A percentile compares a stretch with the other conserved stretches of the same genome.
These are phyloP conservation scores for Noctua janthina DNA, from an alignment of 2,888 invertebrate species.

Conservation along the genomic window DNA sequence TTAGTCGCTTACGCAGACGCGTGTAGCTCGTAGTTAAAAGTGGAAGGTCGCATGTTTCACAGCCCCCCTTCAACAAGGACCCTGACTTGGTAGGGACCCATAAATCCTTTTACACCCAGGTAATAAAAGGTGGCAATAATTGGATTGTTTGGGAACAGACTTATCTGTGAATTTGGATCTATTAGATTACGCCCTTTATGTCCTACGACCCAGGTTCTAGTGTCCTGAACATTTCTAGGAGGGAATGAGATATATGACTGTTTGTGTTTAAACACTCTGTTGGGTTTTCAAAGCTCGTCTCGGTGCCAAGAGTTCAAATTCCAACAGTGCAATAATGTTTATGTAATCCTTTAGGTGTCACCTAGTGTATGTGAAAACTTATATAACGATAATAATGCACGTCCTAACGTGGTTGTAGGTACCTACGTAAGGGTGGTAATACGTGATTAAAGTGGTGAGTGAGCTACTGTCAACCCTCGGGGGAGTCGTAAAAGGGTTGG, in stretches of 20 bases:
- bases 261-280: neutral
- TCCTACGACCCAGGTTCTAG: constrained; percentile 6
- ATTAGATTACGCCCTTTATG: constrained; percentile 50
- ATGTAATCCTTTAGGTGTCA: neutral
- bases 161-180: constrained; percentile 59
- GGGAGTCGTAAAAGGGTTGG: neutral
- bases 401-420: neutral
- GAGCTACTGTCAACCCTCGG: neutral
- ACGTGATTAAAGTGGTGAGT: neutral
- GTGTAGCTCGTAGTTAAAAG: neutral
- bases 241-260: neutral
- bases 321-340: neutral
- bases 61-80: constrained; percentile 25
- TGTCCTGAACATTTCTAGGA: neutral
- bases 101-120: constrained; percentile 64
- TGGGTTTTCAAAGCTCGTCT: neutral
- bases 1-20: neutral
- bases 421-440: neutral
- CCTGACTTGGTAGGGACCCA: constrained; percentile 42
- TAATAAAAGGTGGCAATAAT: constrained; percentile 66
- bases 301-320: neutral
- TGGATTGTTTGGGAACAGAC: constrained; percentile 53
- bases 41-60: constrained; percentile 27
- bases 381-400: constrained; percentile 11
- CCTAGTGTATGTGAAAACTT: neutral